Percentiles rank a stretch among this genome's conserved stretches.
These are phyloP conservation scores for Ellobius talpinus DNA, from an alignment of 2,113 vertebrate species.

Conservation along the genomic window DNA sequence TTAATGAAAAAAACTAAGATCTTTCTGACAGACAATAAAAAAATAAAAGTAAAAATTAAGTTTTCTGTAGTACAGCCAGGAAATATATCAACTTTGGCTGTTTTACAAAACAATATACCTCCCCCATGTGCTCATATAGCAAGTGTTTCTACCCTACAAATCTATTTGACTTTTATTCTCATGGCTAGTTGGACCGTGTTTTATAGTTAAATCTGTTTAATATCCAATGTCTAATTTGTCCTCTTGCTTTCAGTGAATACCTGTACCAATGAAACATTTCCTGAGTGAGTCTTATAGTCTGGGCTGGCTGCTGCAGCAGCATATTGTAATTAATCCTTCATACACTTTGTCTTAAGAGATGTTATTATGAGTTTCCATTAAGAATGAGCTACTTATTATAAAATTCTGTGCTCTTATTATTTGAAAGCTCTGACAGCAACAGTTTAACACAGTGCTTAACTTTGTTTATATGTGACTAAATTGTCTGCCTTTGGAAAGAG, in stretches of 20 bases:
- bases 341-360: not conserved
- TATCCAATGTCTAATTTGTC: not conserved
- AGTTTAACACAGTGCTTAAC: not conserved
- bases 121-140: not conserved
- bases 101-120: not conserved
- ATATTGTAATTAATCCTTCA: not conserved
- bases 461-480: not conserved
- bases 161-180: not conserved
- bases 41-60: not conserved
- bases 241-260: not conserved
- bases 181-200: not conserved
- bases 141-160: not conserved
- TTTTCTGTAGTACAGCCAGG: constrained; percentile 37
- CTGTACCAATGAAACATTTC: not conserved
- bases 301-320: not conserved
- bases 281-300: not conserved
- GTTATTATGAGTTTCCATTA: not conserved
- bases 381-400: not conserved
- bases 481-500: not conserved
- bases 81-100: not conserved
- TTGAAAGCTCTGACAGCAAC: not conserved
- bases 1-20: constrained; percentile 14
- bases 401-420: not conserved
- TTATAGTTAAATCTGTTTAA: not conserved
- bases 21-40: not conserved